Evolutionary conservation across 2,797 vertebrate genomes (phyloP).

Genomic region (Micropoecilia bifurca): DNA sequence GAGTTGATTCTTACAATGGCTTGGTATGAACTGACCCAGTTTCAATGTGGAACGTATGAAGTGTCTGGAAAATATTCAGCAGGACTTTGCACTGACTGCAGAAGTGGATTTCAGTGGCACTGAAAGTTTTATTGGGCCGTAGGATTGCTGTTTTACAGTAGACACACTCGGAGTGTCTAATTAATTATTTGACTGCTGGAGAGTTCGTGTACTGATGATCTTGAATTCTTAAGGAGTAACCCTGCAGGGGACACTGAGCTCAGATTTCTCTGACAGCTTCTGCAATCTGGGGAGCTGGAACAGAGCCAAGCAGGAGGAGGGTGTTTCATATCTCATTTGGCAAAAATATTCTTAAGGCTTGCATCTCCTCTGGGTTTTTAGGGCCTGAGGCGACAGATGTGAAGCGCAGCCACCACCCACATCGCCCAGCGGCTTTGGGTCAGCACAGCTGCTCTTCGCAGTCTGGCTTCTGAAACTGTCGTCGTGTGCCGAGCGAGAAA

Average conservation of each 20-base stretch:
- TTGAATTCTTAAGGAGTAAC: conserved; percentile 31
- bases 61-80: not conserved
- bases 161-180: conserved; percentile 7
- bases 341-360: conserved; percentile 30
- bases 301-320: conserved; percentile 17
- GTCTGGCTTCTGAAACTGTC: conserved; percentile 28
- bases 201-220: conserved; percentile 16
- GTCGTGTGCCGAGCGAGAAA: conserved; percentile 40
- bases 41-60: not conserved
- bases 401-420: conserved; percentile 34
- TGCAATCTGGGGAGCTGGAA: conserved; percentile 27
- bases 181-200: conserved; percentile 26
- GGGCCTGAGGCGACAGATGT: conserved; percentile 54
- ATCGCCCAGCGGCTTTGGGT: conserved; percentile 37
- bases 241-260: conserved; percentile 45
- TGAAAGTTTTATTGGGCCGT: conserved; percentile 4
- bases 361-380: conserved; percentile 45
- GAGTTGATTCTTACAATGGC: not conserved
- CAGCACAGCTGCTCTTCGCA: conserved; percentile 39
- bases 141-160: conserved; percentile 8
- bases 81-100: not conserved
- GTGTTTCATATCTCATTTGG: conserved; percentile 17
- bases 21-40: not conserved
- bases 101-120: not conserved
- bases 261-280: conserved; percentile 38